Conservation (phyloP, 2,113 vertebrate species). For the Tachysurus vachellii region DNA sequence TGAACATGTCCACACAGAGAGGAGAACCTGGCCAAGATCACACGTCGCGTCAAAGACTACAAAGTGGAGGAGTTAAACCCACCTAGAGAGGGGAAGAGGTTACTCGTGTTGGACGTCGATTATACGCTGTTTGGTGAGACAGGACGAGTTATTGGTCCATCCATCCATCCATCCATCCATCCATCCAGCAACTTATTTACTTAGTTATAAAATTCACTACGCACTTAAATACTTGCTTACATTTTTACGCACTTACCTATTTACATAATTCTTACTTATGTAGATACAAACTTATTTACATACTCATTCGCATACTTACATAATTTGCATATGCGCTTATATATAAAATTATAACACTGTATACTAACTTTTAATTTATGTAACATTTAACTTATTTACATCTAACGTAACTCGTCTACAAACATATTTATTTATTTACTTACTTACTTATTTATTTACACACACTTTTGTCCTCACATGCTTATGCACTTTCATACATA, state of each 20-base stretch:
- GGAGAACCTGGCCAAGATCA: constrained; percentile 96
- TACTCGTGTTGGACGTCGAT: constrained; percentile 95
- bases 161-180: not conserved
- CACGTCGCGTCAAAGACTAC: constrained; percentile 94
- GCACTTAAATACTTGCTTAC: not conserved
- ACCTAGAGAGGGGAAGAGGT: constrained; percentile 92
- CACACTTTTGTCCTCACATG: no score
- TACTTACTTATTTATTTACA: no score
- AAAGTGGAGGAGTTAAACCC: constrained; percentile 94
- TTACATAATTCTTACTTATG: not conserved
- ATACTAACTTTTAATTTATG: no score
- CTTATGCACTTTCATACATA: no score
- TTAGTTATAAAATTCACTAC: not conserved
- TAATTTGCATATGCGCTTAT: not conserved
- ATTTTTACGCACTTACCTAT: not conserved
- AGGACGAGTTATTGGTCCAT: not conserved
- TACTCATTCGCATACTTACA: not conserved
- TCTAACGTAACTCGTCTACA: no score
- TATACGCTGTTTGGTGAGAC: constrained; percentile 96
- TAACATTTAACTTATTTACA: no score
- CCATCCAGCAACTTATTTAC: not conserved
- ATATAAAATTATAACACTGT: not conserved
- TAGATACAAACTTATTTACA: not conserved
- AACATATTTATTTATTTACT: no score
- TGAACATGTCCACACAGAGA: constrained; percentile 73